These are phyloP conservation scores for Merluccius polli DNA, from an alignment of 2,797 vertebrate genomes.

Conservation along the genomic window DNA sequence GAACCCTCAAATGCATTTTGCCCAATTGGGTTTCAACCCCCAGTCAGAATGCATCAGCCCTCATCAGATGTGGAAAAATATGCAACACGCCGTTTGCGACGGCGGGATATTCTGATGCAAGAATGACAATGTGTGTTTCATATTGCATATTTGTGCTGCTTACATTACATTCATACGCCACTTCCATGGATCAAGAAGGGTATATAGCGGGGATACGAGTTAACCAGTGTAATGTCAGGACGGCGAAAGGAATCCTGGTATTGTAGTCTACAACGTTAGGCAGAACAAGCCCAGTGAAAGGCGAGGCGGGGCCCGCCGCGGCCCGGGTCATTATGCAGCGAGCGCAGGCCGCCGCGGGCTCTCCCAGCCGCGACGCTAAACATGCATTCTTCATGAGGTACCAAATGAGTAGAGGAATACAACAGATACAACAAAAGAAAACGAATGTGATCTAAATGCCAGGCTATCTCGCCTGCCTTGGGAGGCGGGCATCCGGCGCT, in stretches of 20 bases:
- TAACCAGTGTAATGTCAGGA: neutral
- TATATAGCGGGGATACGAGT: neutral
- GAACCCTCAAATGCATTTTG: constrained; percentile 30
- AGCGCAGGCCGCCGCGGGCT: constrained; percentile 50
- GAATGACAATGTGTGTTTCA: constrained; percentile 15
- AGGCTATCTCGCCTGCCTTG: constrained; percentile 40
- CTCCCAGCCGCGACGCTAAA: constrained; percentile 43
- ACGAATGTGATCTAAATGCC: constrained; percentile 71
- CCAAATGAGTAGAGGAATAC: constrained; percentile 69
- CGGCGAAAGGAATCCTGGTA: neutral
- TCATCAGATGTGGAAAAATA: constrained; percentile 30
- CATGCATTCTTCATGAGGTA: constrained; percentile 67
- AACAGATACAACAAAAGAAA: constrained; percentile 60
- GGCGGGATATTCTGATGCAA: constrained; percentile 12
- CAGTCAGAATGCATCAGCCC: constrained; percentile 22
- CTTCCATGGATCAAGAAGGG: neutral
- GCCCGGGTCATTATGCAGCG: constrained; percentile 54
- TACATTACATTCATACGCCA: neutral
- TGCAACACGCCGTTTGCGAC: constrained; percentile 26
- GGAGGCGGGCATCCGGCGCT: constrained; percentile 42
- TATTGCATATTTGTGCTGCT: neutral
- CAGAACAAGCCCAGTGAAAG: constrained; percentile 35
- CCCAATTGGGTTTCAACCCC: constrained; percentile 35
- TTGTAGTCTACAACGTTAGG: too few relatives aligned
- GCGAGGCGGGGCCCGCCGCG: constrained; percentile 24